These are phyloP conservation scores for Erebia palarica DNA, from an alignment of 2,888 invertebrate species.

Conservation along the genomic window DNA sequence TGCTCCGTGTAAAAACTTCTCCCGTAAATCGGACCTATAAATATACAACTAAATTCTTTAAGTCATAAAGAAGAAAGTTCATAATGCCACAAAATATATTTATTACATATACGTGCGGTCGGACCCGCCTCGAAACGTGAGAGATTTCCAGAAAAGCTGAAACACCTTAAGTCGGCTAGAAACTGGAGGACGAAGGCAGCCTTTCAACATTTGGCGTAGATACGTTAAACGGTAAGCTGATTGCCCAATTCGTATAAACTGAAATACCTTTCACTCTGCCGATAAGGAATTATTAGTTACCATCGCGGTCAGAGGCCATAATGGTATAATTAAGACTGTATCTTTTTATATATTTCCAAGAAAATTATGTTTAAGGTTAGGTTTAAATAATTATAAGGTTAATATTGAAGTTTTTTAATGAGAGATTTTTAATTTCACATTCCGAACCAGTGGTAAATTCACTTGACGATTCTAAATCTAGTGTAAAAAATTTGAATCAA, in stretches of 20 bases:
- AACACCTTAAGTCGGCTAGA: constrained; percentile 20
- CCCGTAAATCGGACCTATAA: constrained; percentile 30
- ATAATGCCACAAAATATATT: constrained; percentile 36
- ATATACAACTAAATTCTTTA: constrained; percentile 37
- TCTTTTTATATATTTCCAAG: too few species aligned
- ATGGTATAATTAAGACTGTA: too few species aligned
- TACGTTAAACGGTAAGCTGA: not conserved
- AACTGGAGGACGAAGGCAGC: not conserved
- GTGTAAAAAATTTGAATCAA: too few species aligned
- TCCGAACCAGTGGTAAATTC: too few species aligned
- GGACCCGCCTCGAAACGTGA: constrained; percentile 32
- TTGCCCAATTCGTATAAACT: not conserved
- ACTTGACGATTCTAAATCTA: too few species aligned
- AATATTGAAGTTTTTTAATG: too few species aligned
- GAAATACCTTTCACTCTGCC: too few species aligned
- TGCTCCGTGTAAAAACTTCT: constrained; percentile 26
- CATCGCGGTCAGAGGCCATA: too few species aligned
- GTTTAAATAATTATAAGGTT: too few species aligned
- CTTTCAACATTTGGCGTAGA: constrained; percentile 4
- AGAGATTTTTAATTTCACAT: too few species aligned
- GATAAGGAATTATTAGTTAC: too few species aligned
- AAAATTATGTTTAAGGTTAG: too few species aligned
- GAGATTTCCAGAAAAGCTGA: constrained; percentile 33
- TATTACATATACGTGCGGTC: constrained; percentile 35
- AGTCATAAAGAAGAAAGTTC: constrained; percentile 39